Base-by-base conservation (phyloP, 2,888 invertebrate species). In the Cryptus armator region DNA sequence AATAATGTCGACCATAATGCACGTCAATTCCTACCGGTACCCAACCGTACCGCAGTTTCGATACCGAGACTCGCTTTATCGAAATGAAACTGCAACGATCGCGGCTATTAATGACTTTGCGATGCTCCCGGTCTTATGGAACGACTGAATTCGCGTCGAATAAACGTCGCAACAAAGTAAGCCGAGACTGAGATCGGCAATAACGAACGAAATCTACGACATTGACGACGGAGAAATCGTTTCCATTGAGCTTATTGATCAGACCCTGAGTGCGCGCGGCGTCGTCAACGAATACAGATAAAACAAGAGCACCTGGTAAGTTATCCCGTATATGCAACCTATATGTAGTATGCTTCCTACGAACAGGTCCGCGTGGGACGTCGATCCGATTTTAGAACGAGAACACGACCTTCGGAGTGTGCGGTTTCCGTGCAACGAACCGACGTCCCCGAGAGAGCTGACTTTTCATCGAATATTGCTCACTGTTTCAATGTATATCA, bases 331-430 rank as follows among this genome's bases (percentile, higher is more conserved):
- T 46, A 70, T 62, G 70, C 62, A 81, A 75, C 53, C 75, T 56
- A 71, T 78, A 51, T 44, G 67, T 66, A 70, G 56, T 70, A 66
- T 81, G 84, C 90, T 89, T 87, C 87, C 88, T 87, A 88, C 90
- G 86, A 88, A 86, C 86, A 84, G 84, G 86, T 83, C 76, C 88
- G 88, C 87, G 90, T 86, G 86, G 86, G 86, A 81, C 66, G 79
- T 75, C 79, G 43, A 85, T 87, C 86, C 87, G 86, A 89, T 90
- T 90, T 90, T 88, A 86, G 83, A 89, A 87, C 87, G 88, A 86
- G 86, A 86, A 87, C 84, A 81, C 88, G 89, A 88, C 89, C 88
- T 90, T 90, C 89, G 88, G 62, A 46, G 66, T 66, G 67, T 53
- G 74, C 78, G 70, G 62, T 86, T 78, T 79, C 84, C 77, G 83